phyloP scores from a whole-genome alignment of 2,797 vertebrate genomes.

The Antrozous pallidus region DNA sequence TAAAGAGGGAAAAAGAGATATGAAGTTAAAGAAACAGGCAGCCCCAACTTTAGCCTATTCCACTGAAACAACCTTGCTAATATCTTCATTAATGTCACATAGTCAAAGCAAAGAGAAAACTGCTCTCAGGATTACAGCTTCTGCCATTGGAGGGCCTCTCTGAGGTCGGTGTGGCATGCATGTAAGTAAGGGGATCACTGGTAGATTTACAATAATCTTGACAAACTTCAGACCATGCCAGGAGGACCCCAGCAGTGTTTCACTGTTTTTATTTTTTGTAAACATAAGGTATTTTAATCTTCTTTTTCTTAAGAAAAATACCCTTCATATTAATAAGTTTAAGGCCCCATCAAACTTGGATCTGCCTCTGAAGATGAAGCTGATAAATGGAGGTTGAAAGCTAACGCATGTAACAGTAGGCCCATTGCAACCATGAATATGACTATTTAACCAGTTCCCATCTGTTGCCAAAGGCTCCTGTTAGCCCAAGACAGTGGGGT shows the following conservation, averaged over 20 bases:
- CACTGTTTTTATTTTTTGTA: background rate
- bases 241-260: background rate
- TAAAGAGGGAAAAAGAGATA: background rate
- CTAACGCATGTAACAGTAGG: background rate
- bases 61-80: conserved; percentile 30
- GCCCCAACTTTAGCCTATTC: background rate
- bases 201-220: background rate
- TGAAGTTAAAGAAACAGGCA: conserved; percentile 47
- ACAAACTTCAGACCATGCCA: background rate
- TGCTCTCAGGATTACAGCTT: conserved; percentile 1
- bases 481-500: background rate
- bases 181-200: background rate
- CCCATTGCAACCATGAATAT: background rate
- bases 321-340: background rate
- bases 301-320: background rate
- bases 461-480: background rate
- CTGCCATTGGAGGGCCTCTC: conserved; percentile 23
- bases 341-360: background rate
- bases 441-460: background rate
- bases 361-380: background rate
- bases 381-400: background rate
- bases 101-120: conserved; percentile 35
- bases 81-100: conserved; percentile 15
- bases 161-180: background rate
- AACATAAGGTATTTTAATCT: background rate